Evolutionary conservation across 2,888 invertebrate species (phyloP).

Genomic region (Pyralis farinalis): DNA sequence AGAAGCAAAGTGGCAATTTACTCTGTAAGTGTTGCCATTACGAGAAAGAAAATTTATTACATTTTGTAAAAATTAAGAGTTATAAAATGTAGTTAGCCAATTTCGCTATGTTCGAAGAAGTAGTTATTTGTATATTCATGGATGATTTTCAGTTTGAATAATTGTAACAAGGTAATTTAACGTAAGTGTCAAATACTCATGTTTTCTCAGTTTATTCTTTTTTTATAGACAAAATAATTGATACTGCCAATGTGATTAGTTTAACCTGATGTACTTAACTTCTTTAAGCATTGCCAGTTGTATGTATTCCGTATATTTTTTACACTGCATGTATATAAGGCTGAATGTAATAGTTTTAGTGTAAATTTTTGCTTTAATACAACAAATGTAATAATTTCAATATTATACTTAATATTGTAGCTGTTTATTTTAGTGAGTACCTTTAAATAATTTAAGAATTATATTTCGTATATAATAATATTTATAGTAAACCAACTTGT

Average conservation of each 20-base stretch:
- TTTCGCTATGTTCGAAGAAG: conserved; percentile 51
- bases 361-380: conserved; percentile 40
- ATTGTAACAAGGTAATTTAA: conserved; percentile 20
- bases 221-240: conserved; percentile 12
- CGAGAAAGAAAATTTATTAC: conserved; percentile 15
- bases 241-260: conserved; percentile 42
- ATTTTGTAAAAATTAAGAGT: conserved; percentile 22
- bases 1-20: neutral
- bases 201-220: conserved; percentile 28
- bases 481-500: conserved; percentile 16
- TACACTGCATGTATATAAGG: conserved; percentile 61
- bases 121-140: conserved; percentile 45
- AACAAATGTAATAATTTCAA: conserved; percentile 15
- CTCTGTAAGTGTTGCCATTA: neutral
- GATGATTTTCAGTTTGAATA: conserved; percentile 20
- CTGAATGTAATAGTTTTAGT: conserved; percentile 49
- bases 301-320: conserved; percentile 38
- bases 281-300: conserved; percentile 33
- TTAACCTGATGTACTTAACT: conserved; percentile 64
- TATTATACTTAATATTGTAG: neutral
- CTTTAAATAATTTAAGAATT: too few relatives aligned
- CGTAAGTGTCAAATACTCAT: conserved; percentile 36
- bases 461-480: too few relatives aligned
- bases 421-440: neutral
- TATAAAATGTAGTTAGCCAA: conserved; percentile 66